These are phyloP conservation scores for Melanargia galathea DNA, from an alignment of 2,888 invertebrate genomes.

Conservation along the genomic window DNA sequence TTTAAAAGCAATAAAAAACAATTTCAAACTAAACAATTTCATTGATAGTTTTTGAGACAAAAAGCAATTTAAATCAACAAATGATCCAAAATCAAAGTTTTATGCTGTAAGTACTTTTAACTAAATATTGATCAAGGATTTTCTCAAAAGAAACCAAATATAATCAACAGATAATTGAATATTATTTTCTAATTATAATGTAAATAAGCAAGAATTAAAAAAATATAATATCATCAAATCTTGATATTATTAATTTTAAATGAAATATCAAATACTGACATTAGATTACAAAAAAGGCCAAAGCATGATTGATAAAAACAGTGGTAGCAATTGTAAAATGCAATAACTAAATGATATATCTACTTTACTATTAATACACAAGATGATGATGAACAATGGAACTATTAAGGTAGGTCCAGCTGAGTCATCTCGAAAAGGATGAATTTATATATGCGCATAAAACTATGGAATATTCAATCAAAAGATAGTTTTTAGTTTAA, in stretches of 20 bases:
- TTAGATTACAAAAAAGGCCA: not conserved
- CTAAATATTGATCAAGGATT: no score
- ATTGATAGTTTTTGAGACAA: no score
- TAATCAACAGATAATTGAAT: no score
- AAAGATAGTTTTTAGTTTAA: not conserved
- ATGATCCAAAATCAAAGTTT: no score
- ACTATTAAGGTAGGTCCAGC: not conserved
- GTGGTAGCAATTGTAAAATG: not conserved
- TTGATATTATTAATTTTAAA: not conserved
- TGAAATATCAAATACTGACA: not conserved
- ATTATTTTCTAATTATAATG: no score
- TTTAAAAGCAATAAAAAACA: no score
- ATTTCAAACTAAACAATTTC: no score
- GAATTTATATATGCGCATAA: constrained; percentile 3
- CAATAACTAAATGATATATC: constrained; percentile 3
- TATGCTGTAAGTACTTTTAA: no score
- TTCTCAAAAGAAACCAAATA: no score
- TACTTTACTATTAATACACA: constrained; percentile 5
- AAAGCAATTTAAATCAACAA: no score
- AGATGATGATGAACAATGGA: not conserved
- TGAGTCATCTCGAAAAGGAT: not conserved
- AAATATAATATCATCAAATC: no score
- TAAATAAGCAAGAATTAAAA: no score
- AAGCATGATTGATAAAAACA: not conserved
- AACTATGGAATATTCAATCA: not conserved